These are phyloP conservation scores for Hirtodrosophila confusa DNA, from an alignment of 2,888 invertebrate species.

Conservation along the genomic window DNA sequence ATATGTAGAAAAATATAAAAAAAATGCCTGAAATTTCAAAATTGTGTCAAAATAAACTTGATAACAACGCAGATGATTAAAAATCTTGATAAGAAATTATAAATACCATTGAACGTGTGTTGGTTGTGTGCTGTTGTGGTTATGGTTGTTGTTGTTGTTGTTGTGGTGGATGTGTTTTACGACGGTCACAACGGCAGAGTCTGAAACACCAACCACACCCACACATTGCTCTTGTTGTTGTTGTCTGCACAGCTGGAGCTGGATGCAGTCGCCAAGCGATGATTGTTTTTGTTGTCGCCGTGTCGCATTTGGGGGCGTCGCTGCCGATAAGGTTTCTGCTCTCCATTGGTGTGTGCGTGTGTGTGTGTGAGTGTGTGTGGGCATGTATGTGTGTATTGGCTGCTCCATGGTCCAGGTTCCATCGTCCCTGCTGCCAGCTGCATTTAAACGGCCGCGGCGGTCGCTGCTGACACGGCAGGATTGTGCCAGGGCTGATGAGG, in stretches of 20 bases:
- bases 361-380: slow-evolving; percentile 12
- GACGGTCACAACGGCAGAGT: slow-evolving; percentile 33
- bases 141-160: slow-evolving; percentile 26
- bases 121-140: slow-evolving; percentile 55
- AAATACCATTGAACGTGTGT: slow-evolving; percentile 75
- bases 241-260: slow-evolving; percentile 27
- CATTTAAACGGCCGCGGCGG: slow-evolving; percentile 81
- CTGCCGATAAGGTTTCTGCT: slow-evolving; percentile 20
- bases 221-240: slow-evolving; percentile 19
- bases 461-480: slow-evolving; percentile 82
- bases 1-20: background rate
- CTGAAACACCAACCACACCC: slow-evolving; percentile 4
- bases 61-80: slow-evolving; percentile 4
- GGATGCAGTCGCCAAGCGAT: slow-evolving; percentile 17
- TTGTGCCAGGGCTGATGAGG: slow-evolving; percentile 84
- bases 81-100: slow-evolving; percentile 61
- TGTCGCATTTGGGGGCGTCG: slow-evolving; percentile 43
- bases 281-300: slow-evolving; percentile 18
- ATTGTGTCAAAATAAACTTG: background rate
- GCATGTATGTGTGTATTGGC: slow-evolving; percentile 17
- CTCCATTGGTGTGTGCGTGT: slow-evolving; percentile 4
- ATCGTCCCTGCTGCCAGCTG: slow-evolving; percentile 11
- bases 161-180: slow-evolving; percentile 57
- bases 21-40: background rate
- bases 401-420: slow-evolving; percentile 18